Evolutionary conservation across 2,113 vertebrate species (phyloP).

Genomic region (Syngnathus floridae): DNA sequence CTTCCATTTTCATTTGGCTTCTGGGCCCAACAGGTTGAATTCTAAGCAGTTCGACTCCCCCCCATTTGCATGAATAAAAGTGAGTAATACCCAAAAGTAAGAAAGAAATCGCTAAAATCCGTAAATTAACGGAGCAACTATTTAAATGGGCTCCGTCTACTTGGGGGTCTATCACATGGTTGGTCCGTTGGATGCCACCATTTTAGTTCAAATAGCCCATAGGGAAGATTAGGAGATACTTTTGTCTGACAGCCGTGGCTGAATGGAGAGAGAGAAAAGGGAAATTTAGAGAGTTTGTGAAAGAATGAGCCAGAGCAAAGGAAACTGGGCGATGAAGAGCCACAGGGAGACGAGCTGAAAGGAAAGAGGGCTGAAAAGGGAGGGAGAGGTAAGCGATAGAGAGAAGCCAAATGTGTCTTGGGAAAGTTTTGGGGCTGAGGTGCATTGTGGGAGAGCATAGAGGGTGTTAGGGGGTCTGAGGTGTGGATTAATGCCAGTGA

Average conservation of each 20-base stretch:
- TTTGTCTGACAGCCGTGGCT: conserved; percentile 47
- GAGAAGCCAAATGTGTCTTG: conserved; percentile 62
- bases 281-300: conserved; percentile 55
- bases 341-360: conserved; percentile 40
- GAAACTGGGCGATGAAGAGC: conserved; percentile 57
- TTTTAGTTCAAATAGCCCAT: conserved; percentile 47
- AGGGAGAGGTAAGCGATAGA: conserved; percentile 52
- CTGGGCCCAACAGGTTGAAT: background rate
- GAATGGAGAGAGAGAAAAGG: conserved; percentile 52
- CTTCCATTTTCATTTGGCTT: background rate
- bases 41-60: background rate
- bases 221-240: conserved; percentile 58
- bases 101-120: background rate
- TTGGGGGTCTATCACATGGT: conserved; percentile 8
- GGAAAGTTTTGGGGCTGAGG: conserved; percentile 73
- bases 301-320: conserved; percentile 53
- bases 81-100: background rate
- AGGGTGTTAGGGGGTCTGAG: conserved; percentile 67
- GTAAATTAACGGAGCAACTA: background rate
- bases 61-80: background rate
- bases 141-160: conserved; percentile 4
- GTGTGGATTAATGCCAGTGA: conserved; percentile 74
- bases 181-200: background rate
- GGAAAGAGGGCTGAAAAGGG: conserved; percentile 48
- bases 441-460: conserved; percentile 70